Percentiles rank a stretch among this genome's conserved stretches.
Conservation (phyloP, 64 coral and sea anemone genomes). For the Acropora yongei region DNA sequence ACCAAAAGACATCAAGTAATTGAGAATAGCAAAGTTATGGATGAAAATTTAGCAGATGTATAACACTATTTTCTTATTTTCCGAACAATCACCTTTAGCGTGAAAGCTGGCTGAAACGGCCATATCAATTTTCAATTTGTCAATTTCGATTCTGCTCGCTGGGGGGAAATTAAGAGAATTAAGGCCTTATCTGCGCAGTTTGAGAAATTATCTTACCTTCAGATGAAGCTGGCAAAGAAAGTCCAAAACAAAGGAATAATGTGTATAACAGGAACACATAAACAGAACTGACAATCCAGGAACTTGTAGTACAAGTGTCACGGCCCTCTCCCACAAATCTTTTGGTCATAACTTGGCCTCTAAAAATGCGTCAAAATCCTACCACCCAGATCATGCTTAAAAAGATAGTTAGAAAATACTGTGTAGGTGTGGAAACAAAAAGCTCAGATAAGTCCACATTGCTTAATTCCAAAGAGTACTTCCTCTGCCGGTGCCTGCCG, state of each 20-base stretch:
- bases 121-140: too few relatives aligned
- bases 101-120: too few relatives aligned
- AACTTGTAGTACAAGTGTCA: background rate
- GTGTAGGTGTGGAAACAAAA: background rate
- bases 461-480: too few relatives aligned
- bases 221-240: background rate
- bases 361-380: background rate
- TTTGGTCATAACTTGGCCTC: background rate
- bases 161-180: too few relatives aligned
- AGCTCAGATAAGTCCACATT: background rate
- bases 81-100: too few relatives aligned
- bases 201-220: background rate
- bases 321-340: background rate
- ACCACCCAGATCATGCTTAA: constrained; percentile 1
- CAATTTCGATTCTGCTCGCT: too few relatives aligned
- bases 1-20: background rate
- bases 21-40: background rate
- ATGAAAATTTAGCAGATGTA: background rate
- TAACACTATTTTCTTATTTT: background rate
- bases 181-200: too few relatives aligned
- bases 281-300: background rate
- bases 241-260: background rate
- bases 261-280: background rate
- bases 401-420: background rate
- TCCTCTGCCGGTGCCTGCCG: too few relatives aligned